Evolutionary conservation across 53 echinoderm and acorn worm genomes (phyloP).

Genomic region (Pentamera pediparva): DNA sequence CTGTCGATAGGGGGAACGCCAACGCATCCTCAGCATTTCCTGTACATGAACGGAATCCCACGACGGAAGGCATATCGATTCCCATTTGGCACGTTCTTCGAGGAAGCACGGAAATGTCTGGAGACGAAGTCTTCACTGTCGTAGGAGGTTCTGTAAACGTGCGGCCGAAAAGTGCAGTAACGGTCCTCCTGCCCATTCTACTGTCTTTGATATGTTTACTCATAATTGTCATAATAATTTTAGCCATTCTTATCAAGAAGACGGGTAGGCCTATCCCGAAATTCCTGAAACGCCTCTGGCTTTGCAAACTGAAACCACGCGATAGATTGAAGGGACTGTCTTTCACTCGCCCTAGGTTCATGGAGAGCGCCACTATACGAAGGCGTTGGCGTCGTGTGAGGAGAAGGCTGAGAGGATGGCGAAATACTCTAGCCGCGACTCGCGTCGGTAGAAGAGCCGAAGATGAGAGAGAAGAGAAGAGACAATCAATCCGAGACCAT

Average conservation of each 20-base stretch:
- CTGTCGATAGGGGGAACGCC: not conserved
- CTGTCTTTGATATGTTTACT: not conserved
- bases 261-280: not conserved
- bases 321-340: not conserved
- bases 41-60: not conserved
- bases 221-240: not conserved
- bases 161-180: not conserved
- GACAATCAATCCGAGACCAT: not conserved
- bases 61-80: not conserved
- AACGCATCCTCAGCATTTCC: not conserved
- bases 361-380: not conserved
- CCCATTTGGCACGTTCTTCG: too few relatives aligned
- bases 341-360: not conserved
- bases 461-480: not conserved
- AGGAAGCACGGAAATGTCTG: too few relatives aligned
- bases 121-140: not conserved
- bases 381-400: constrained; percentile 6
- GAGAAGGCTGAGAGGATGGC: too few relatives aligned
- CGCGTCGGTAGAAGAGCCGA: not conserved
- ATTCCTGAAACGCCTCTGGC: not conserved
- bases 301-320: not conserved
- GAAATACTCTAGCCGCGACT: too few relatives aligned
- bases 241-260: not conserved
- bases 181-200: not conserved
- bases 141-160: not conserved